Percentiles rank a stretch among this genome's conserved stretches.
phyloP scores from a whole-genome alignment of 2,797 vertebrate species.

The Xiphorhynchus erythropygius region DNA sequence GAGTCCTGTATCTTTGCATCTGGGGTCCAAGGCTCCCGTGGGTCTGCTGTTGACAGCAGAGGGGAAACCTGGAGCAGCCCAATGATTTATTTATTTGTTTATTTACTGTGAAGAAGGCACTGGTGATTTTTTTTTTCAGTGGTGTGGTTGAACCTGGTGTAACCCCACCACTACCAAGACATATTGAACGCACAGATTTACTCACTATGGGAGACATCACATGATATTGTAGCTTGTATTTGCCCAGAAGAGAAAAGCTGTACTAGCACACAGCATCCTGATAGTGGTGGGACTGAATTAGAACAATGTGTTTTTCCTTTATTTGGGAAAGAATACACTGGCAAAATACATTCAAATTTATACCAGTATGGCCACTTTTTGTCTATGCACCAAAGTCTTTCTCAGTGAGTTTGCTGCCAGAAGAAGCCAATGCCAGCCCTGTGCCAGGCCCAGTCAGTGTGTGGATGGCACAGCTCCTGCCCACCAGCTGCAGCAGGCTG shows the following conservation, averaged over 20 bases:
- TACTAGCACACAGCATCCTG: not conserved
- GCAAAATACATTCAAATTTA: not conserved
- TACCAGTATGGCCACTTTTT: not conserved
- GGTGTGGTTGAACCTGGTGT: not conserved
- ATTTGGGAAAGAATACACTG: not conserved
- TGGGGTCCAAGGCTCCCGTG: not conserved
- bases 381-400: not conserved
- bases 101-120: not conserved
- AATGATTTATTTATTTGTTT: not conserved
- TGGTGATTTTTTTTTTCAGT: not conserved
- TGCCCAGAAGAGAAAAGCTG: not conserved
- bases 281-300: not conserved
- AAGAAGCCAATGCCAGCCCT: not conserved
- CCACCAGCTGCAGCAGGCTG: not conserved
- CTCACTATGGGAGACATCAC: not conserved
- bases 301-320: not conserved
- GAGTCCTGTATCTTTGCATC: rapidly evolving
- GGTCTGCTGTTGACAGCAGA: rapidly evolving
- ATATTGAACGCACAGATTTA: not conserved
- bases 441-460: not conserved
- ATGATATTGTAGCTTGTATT: rapidly evolving
- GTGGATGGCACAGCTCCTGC: not conserved
- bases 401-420: not conserved
- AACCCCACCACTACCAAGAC: not conserved
- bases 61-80: not conserved